Conservation (phyloP, 2,888 invertebrate genomes). For the Archaeoteleia sp. region DNA sequence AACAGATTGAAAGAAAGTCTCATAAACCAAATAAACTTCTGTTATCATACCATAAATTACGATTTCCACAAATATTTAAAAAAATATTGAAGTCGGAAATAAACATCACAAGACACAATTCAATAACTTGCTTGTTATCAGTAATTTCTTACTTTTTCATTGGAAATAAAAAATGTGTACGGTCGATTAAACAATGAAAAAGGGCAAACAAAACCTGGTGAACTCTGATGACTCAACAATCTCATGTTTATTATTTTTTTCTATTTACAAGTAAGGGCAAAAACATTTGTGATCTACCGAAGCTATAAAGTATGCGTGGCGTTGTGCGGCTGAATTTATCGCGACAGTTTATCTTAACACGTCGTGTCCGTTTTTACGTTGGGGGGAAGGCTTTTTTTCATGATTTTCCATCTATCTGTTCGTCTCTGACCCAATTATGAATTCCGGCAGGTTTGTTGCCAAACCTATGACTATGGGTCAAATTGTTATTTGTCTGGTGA, state of each 20-base stretch:
- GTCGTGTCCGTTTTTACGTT: conserved; percentile 20
- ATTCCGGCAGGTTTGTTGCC: conserved; percentile 28
- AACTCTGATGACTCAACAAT: conserved; percentile 2
- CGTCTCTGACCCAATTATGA: conserved; percentile 29
- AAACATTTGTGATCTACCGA: conserved; percentile 19
- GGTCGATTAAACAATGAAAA: background rate
- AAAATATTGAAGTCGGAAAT: too few species aligned
- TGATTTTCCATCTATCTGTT: conserved; percentile 29
- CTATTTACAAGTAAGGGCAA: conserved; percentile 14
- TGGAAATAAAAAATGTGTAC: conserved; percentile 5
- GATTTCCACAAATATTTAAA: too few species aligned
- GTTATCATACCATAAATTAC: too few species aligned
- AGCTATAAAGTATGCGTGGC: conserved; percentile 22
- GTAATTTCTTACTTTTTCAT: too few species aligned
- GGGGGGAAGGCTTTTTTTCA: conserved; percentile 22
- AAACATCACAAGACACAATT: too few species aligned
- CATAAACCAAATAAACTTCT: too few species aligned
- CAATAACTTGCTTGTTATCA: too few species aligned
- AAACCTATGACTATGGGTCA: conserved; percentile 19
- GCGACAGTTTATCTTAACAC: conserved; percentile 30
- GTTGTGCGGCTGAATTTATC: conserved; percentile 15
- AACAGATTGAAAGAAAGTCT: too few species aligned
- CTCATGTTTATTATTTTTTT: conserved; percentile 12
- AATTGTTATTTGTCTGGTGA: conserved; percentile 29
- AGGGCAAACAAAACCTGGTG: background rate